These are phyloP conservation scores for Yponomeuta sedellus DNA, from an alignment of 2,888 invertebrate species.

Conservation along the genomic window DNA sequence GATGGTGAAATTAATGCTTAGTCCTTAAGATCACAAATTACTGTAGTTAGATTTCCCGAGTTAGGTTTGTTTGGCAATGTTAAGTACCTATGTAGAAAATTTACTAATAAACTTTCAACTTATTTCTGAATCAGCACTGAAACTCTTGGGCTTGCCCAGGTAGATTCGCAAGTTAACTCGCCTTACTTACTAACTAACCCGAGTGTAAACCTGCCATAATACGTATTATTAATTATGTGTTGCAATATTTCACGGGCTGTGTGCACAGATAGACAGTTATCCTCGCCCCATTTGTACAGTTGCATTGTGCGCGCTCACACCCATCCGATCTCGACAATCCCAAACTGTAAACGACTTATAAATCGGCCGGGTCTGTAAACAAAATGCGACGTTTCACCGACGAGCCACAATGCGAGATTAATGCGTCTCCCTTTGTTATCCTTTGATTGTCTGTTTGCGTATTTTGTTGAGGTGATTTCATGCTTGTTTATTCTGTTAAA, in stretches of 20 bases:
- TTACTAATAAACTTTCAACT: no score
- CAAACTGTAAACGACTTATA: slow-evolving; percentile 48
- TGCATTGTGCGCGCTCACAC: slow-evolving; percentile 64
- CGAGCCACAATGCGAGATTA: slow-evolving; percentile 70
- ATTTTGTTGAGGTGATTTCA: slow-evolving; percentile 69
- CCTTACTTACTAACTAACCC: background rate
- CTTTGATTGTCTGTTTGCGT: slow-evolving; percentile 60
- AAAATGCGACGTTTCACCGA: slow-evolving; percentile 57
- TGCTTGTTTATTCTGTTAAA: slow-evolving; percentile 48
- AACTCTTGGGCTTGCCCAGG: no score
- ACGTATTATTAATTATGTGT: slow-evolving; percentile 9
- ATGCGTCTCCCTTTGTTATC: slow-evolving; percentile 68
- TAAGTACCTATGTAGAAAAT: no score
- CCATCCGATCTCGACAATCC: slow-evolving; percentile 56
- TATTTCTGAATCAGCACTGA: no score
- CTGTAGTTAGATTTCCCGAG: no score
- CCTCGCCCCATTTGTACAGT: slow-evolving; percentile 50
- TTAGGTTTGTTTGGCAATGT: no score
- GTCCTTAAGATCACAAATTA: no score
- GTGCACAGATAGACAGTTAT: slow-evolving; percentile 58
- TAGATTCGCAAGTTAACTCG: no score
- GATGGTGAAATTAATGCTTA: no score
- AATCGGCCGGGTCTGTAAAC: slow-evolving; percentile 65
- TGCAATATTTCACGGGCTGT: slow-evolving; percentile 54
- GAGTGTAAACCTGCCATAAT: no score